Evolutionary conservation across 2,797 vertebrate species (phyloP).

Genomic region (Antrozous pallidus): DNA sequence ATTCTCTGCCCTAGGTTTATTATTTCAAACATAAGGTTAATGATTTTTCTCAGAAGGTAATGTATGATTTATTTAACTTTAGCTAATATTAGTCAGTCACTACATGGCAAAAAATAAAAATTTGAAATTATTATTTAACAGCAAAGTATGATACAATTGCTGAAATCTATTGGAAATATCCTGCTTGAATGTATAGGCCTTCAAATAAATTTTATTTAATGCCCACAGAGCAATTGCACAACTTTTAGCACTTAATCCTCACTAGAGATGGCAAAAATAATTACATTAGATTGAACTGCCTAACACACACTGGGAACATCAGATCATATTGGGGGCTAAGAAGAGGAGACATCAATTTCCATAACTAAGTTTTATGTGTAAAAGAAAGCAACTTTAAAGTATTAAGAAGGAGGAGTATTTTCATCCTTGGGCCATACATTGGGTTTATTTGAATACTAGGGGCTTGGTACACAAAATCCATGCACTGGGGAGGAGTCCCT

Average conservation of each 20-base stretch:
- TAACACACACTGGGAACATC: neutral
- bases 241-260: neutral
- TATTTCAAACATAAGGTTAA: neutral
- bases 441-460: neutral
- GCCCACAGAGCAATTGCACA: neutral
- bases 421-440: neutral
- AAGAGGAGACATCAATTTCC: neutral
- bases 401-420: neutral
- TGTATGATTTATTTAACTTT: neutral
- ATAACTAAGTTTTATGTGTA: neutral
- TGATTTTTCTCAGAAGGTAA: neutral
- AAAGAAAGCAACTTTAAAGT: constrained; percentile 8
- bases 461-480: too few species aligned
- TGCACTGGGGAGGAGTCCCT: too few species aligned
- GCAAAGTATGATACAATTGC: neutral
- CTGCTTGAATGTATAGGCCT: neutral
- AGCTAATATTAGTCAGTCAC: constrained; percentile 13
- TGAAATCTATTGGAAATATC: constrained; percentile 40
- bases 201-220: constrained; percentile 30
- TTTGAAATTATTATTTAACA: constrained; percentile 37
- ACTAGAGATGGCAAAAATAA: neutral
- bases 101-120: neutral
- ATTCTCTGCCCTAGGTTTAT: neutral
- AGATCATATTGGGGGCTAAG: neutral
- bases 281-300: neutral